These are phyloP conservation scores for Delichon dasypus DNA, from an alignment of 2,797 vertebrate genomes.

Conservation along the genomic window DNA sequence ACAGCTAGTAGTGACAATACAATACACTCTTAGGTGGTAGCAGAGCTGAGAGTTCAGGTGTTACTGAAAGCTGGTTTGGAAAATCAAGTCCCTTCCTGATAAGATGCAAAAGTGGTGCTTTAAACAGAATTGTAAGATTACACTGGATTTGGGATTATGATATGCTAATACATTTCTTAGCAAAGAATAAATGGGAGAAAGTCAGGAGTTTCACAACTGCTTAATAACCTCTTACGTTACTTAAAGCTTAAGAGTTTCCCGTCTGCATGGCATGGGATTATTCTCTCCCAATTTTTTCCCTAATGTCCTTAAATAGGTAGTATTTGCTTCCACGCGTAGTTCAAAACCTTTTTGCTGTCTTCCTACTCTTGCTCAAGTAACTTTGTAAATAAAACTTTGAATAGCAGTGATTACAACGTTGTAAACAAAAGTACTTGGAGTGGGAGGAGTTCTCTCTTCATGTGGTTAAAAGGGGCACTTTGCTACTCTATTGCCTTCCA, in stretches of 20 bases:
- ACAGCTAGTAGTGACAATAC: background rate
- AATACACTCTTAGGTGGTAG: rapidly evolving
- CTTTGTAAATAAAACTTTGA: background rate
- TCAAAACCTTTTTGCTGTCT: background rate
- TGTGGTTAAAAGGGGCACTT: background rate
- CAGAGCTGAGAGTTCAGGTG: background rate
- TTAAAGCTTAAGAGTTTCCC: background rate
- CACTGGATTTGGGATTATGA: background rate
- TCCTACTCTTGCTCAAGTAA: background rate
- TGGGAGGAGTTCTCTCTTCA: background rate
- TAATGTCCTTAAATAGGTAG: background rate
- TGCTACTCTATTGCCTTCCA: background rate
- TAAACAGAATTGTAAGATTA: background rate
- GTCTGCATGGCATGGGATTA: background rate
- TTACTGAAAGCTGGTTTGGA: background rate
- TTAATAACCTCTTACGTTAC: background rate
- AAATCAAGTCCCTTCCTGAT: background rate
- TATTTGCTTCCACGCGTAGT: background rate
- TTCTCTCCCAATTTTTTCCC: background rate
- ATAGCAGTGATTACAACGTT: background rate
- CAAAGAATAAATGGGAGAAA: background rate
- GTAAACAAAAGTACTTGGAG: background rate
- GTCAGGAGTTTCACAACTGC: background rate
- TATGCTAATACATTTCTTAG: background rate
- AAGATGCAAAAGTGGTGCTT: background rate